Base-by-base conservation (phyloP, 2,888 invertebrate genomes). In the Agrotis puta region DNA sequence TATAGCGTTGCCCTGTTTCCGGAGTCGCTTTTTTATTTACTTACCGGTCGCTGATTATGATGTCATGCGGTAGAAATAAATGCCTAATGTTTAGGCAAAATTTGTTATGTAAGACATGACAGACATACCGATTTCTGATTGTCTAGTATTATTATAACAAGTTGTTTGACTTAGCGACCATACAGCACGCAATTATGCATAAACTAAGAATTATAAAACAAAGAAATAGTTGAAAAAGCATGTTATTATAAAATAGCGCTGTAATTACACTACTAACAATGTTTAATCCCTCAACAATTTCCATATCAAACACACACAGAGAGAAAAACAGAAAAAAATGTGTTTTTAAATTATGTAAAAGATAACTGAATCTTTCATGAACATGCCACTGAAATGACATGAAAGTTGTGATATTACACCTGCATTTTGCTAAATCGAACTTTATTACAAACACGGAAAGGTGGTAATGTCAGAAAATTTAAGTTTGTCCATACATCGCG, bases 341-440 rank as follows among this genome's bases (percentile, higher is more conserved):
- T 33, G 18, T 74, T 75, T 74, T 75, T 75, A 78, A 76, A 84
- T 79, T 73, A 79, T 82, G 74, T 76, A 72, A 61, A 73, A 73
- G 82, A 77, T 72, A 69, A 79, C 77, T 72, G 72, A 81, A 83
- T 81, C 73, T 85, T 84, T 82, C 62, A 77, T 73, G 71, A 66
- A 72, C 84, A 85, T 85, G 80, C 84, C 77, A 85, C 71, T 58
- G 61, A 58, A 58, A 64, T 76, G 67, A 77, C 71, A 69, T 62
- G 67, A 65, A 77, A 71, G 47, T 64, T 70, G n/a, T 71, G 56
- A 69, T 64, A 57, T 76, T 66, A 61, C 70, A 79, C 64, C 69
- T 64, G 56, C 27, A 59, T 65, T 72, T 63, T 57, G 43, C 71
- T 59, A 84, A 85, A 84, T 67, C 64, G 61, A 79, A 70, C 79